Base-by-base conservation (phyloP, 37 sponge, comb jelly and placozoan genomes). In the Halisarca cf. caerulea region DNA sequence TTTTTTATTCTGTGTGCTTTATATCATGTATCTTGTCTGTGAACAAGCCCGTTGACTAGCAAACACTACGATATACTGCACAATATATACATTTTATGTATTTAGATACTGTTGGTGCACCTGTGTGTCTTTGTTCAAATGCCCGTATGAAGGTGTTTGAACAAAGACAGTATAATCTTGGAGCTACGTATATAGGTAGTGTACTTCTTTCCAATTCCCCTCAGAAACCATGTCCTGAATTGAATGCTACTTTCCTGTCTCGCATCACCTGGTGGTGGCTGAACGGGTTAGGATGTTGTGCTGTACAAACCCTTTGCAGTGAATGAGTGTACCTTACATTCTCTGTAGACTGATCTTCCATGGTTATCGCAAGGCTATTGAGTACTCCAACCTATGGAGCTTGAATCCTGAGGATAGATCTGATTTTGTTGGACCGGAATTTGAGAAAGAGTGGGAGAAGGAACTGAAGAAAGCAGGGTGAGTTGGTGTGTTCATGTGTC, bases 251-350 rank as follows among this genome's bases (percentile, higher is more conserved):
- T 0, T 91, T 91, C 54, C 85, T 88, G 51, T 91, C 92, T 40
- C 45, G 59, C 11, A 81, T 91, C 66, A 91, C 92, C 2, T 91
- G 92, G 92, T 88, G 92, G 88, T 91, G 92, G 92, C 85, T 82
- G 54, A 88, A 84, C 36, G 36, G 36, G 84, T 83, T 32, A 30
- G 73, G 35, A 32, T 21, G 73, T 38, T 23, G 15, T 62, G 15
- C 9, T 30, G 30, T 62, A 62, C 64, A 15, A 20, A 30, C 64
- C 30, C 9, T 80, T 6, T 24, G 4, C 54, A 30, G n/a, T 73
- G 30, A 73, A 5, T 7, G 8, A 30, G 64, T 15, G 32, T 11
- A 30, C 34, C 28, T 28, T 23, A 62, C 30, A 62, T 23, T 28
- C 15, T 23, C 6, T 83, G 2, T 37, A 86, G 87, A 11, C 34